phyloP scores from a whole-genome alignment of 2,797 vertebrate genomes.

The Pangasius djambal region DNA sequence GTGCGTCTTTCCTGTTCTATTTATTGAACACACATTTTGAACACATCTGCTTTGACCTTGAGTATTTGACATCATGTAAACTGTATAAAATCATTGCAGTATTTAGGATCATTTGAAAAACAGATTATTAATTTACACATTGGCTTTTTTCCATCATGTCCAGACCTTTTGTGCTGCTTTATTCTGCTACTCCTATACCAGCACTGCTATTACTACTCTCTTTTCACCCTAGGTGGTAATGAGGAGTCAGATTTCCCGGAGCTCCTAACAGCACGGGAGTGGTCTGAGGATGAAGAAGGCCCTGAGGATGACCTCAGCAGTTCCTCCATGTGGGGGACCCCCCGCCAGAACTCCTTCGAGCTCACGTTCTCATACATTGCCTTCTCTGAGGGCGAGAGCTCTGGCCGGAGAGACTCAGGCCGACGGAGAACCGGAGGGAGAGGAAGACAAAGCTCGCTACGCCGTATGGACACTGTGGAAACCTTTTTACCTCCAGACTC shows the following conservation, averaged over 20 bases:
- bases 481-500: slow-evolving; percentile 73
- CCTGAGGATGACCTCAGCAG: slow-evolving; percentile 66
- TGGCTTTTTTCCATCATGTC: neutral
- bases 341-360: slow-evolving; percentile 80
- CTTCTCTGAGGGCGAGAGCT: slow-evolving; percentile 76
- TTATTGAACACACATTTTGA: neutral
- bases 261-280: slow-evolving; percentile 86
- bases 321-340: slow-evolving; percentile 84
- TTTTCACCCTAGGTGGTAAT: slow-evolving; percentile 77
- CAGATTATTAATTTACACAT: neutral
- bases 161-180: neutral
- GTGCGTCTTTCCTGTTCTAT: neutral
- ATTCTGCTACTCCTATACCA: neutral
- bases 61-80: neutral
- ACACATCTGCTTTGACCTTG: neutral
- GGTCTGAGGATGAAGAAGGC: slow-evolving; percentile 82
- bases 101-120: neutral
- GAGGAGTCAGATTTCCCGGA: slow-evolving; percentile 88
- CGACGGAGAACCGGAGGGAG: slow-evolving; percentile 59
- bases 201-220: neutral
- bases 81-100: neutral
- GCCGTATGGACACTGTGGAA: slow-evolving; percentile 77
- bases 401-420: slow-evolving; percentile 51
- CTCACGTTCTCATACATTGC: slow-evolving; percentile 92
- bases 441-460: slow-evolving; percentile 65